A percentile compares a stretch with the other conserved stretches of the same genome.
Evolutionary conservation across 37 sponge, comb jelly and placozoan genomes (phyloP).

Genomic region (Halisarca cf. caerulea): DNA sequence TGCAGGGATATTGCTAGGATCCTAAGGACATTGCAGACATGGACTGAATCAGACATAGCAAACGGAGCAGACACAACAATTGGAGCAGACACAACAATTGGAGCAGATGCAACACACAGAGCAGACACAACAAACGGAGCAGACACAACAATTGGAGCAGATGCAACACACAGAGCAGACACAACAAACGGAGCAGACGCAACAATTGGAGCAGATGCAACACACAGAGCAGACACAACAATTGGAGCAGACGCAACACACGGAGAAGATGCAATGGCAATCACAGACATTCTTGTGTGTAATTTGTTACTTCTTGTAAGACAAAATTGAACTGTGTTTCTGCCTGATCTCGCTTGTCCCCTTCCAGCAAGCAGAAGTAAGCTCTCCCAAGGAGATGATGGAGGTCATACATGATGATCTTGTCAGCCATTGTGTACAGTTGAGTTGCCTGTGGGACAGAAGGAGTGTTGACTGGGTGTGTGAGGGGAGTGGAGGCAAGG

Average conservation of each 20-base stretch:
- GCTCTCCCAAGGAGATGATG: conserved; percentile 92
- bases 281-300: no score
- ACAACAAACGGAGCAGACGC: no score
- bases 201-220: no score
- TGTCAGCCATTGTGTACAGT: conserved; percentile 95
- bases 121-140: conserved; percentile 2
- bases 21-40: neutral
- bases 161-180: no score
- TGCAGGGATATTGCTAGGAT: conserved; percentile 70
- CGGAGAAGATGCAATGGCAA: no score
- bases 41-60: neutral
- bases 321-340: conserved; percentile 99
- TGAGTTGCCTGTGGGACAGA: conserved; percentile 69
- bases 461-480: neutral
- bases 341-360: conserved; percentile 96
- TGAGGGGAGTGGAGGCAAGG: neutral
- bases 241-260: no score
- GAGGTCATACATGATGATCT: conserved; percentile 96
- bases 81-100: no score
- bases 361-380: conserved; percentile 95
- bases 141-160: no score
- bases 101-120: no score
- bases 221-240: no score
- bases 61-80: neutral
- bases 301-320: conserved; percentile 76